Percentiles rank a stretch among this genome's conserved stretches.
Conservation (phyloP, 1,140 invertebrate genomes). For the Hypothenemus hampei region DNA sequence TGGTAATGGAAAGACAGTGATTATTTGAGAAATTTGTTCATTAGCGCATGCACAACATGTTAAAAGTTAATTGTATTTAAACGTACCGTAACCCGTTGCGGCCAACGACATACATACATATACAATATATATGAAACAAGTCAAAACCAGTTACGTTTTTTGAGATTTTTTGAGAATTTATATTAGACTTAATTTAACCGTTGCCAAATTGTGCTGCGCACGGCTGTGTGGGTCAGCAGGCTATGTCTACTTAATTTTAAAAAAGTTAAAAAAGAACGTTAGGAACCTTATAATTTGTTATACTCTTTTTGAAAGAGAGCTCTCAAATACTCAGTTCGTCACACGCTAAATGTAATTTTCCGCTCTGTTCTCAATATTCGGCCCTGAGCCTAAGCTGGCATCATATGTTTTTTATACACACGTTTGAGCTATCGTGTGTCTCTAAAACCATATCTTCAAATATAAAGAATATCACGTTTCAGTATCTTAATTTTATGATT, state of each 20-base stretch:
- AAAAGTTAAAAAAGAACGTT: not conserved
- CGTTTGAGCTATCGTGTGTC: constrained; percentile 48
- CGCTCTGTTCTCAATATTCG: constrained; percentile 40
- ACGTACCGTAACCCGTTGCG: constrained; percentile 40
- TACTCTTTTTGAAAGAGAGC: no score
- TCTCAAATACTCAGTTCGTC: no score
- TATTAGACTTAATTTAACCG: not conserved
- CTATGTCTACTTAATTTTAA: constrained; percentile 33
- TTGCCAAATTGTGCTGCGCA: constrained; percentile 31
- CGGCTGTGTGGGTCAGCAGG: constrained; percentile 34
- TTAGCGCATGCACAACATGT: constrained; percentile 42
- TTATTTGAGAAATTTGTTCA: constrained; percentile 38
- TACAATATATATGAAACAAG: no score
- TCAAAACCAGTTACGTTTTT: no score
- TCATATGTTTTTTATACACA: no score
- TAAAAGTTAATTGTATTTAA: constrained; percentile 45
- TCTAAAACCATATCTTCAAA: constrained; percentile 39
- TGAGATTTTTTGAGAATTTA: no score
- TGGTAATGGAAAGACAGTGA: constrained; percentile 43
- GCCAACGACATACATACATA: constrained; percentile 37
- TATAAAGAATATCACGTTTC: constrained; percentile 24
- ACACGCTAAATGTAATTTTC: not conserved
- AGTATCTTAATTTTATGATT: constrained; percentile 15
- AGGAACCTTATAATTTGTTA: not conserved
- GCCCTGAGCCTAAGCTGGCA: constrained; percentile 37